Evolutionary conservation across 92 coral and sea anemone genomes (phyloP).

Genomic region (Epizoanthus scotinus): DNA sequence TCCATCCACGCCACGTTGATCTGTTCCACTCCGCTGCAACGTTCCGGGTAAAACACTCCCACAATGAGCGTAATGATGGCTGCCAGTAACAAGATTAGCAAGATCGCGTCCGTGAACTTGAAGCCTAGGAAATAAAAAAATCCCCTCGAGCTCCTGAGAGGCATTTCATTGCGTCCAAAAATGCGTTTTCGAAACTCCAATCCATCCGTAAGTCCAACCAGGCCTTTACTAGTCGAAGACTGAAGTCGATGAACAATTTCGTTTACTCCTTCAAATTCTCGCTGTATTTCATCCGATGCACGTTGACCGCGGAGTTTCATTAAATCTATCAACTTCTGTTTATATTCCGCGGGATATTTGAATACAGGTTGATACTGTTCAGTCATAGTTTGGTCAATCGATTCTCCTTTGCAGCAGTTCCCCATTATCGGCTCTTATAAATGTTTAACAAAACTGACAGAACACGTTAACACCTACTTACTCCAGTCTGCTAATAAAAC

Average conservation of each 20-base stretch:
- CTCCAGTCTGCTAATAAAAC: background rate
- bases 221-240: constrained; percentile 73
- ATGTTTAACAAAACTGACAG: background rate
- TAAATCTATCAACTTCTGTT: constrained; percentile 61
- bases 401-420: constrained; percentile 11
- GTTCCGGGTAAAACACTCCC: constrained; percentile 75
- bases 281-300: constrained; percentile 47
- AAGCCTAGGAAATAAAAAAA: constrained; percentile 58
- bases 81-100: constrained; percentile 61
- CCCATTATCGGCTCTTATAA: constrained; percentile 7
- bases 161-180: constrained; percentile 69
- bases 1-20: constrained; percentile 91
- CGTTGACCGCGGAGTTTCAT: constrained; percentile 52
- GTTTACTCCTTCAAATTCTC: constrained; percentile 54
- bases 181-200: constrained; percentile 53
- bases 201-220: constrained; percentile 65
- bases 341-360: constrained; percentile 57
- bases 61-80: constrained; percentile 66
- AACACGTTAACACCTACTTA: no score
- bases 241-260: constrained; percentile 64
- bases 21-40: constrained; percentile 59
- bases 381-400: constrained; percentile 46
- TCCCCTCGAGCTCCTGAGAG: constrained; percentile 54
- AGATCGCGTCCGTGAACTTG: constrained; percentile 72
- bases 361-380: constrained; percentile 23